A percentile compares a stretch with the other conserved stretches of the same genome.
These are phyloP conservation scores for Caenorhabditis brenneri DNA, from an alignment of 1,140 invertebrate species.

Conservation along the genomic window DNA sequence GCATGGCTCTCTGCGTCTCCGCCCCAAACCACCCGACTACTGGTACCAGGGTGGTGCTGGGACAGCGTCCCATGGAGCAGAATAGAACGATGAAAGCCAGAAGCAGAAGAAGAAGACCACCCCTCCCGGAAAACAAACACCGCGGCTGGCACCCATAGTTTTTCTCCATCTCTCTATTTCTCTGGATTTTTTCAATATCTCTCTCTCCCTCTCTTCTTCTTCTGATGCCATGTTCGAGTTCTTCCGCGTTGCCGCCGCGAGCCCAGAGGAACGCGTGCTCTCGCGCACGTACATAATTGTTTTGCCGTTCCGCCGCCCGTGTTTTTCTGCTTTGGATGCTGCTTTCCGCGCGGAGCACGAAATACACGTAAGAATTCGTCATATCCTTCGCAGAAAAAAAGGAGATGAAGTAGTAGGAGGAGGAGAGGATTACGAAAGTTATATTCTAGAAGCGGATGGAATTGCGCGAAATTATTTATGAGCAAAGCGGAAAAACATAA, in stretches of 20 bases:
- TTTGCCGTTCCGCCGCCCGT: not conserved
- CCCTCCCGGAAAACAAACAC: slow-evolving; percentile 27
- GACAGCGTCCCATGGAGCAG: not conserved
- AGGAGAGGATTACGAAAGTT: too few relatives aligned
- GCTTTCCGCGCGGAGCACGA: not conserved
- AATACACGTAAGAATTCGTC: not conserved
- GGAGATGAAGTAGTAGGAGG: too few relatives aligned
- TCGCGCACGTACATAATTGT: too few relatives aligned
- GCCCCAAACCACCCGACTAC: too few relatives aligned
- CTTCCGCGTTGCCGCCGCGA: too few relatives aligned
- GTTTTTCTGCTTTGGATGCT: too few relatives aligned
- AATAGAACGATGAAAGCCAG: not conserved
- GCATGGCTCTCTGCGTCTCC: not conserved
- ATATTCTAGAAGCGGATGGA: too few relatives aligned
- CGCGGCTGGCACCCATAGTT: not conserved
- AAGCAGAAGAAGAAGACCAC: not conserved
- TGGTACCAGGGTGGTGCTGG: slow-evolving; percentile 22
- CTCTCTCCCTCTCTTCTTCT: not conserved
- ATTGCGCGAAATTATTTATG: too few relatives aligned
- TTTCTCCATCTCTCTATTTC: not conserved
- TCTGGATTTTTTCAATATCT: not conserved
- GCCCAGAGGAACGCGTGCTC: not conserved
- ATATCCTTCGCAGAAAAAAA: too few relatives aligned
- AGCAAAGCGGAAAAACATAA: too few relatives aligned
- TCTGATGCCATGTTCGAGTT: not conserved